Evolutionary conservation across 2,113 vertebrate species (phyloP).

Genomic region (Pituophis catenifer): DNA sequence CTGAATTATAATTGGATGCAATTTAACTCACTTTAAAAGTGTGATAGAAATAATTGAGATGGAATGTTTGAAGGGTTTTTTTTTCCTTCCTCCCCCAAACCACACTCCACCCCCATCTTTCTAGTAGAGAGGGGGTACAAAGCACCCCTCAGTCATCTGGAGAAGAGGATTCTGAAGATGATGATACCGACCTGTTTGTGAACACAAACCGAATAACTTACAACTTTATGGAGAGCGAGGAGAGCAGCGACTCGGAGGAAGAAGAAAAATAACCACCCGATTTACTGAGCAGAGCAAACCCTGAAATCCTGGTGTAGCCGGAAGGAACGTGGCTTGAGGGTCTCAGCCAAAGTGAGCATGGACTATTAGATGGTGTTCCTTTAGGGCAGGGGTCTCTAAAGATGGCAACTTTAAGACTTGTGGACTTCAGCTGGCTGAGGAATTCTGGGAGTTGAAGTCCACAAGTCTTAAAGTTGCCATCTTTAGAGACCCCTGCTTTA

Average conservation of each 20-base stretch:
- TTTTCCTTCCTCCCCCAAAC: fast-evolving
- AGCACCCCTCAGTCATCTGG: neutral
- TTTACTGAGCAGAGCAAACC: neutral
- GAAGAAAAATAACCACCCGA: neutral
- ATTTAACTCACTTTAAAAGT: neutral
- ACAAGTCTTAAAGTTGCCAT: neutral
- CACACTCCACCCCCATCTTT: neutral
- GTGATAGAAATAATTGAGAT: neutral
- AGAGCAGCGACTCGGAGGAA: conserved; percentile 55
- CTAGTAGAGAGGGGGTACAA: neutral
- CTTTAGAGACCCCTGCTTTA: neutral
- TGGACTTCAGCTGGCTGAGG: no score
- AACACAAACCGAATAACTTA: conserved; percentile 85
- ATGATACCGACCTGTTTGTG: conserved; percentile 86
- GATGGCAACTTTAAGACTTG: no score
- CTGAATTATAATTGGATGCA: neutral
- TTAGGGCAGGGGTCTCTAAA: no score
- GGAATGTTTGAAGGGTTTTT: neutral
- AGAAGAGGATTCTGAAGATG: conserved; percentile 75
- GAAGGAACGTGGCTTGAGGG: neutral
- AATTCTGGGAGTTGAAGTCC: neutral
- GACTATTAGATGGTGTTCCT: neutral
- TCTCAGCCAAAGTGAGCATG: neutral
- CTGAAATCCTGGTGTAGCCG: no score
- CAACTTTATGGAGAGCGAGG: conserved; percentile 81